Conservation (phyloP, 2,888 invertebrate genomes). For the Lordiphosa andalusiaca region DNA sequence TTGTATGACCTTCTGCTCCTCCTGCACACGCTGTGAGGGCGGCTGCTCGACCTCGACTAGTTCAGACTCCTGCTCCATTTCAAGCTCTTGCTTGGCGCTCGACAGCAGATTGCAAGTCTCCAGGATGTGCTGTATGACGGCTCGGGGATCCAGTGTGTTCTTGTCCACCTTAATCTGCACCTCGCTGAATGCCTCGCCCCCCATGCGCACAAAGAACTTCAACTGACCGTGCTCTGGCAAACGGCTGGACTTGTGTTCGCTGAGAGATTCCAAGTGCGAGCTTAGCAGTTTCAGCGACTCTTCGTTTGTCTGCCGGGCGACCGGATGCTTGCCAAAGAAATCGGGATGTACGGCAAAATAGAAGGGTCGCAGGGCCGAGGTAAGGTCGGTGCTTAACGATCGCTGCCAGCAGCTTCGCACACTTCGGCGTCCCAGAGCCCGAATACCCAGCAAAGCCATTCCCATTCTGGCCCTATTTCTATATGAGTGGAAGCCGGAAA, state of each 20-base stretch:
- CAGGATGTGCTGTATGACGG: conserved; percentile 86
- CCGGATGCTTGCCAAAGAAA: conserved; percentile 93
- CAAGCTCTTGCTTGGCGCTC: not conserved
- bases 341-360: conserved; percentile 97
- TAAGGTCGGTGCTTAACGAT: conserved; percentile 88
- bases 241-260: conserved; percentile 81
- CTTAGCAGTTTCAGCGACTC: conserved; percentile 93
- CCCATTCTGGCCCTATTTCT: no score
- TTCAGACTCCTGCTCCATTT: not conserved
- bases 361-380: conserved; percentile 93
- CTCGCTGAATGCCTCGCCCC: conserved; percentile 83
- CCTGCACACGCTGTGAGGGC: conserved; percentile 84
- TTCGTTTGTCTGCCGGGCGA: conserved; percentile 92
- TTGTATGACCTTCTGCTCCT: conserved; percentile 3
- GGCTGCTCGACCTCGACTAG: conserved; percentile 80
- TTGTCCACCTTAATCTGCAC: conserved; percentile 86
- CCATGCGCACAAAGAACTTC: conserved; percentile 87
- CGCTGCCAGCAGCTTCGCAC: conserved; percentile 5
- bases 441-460: not conserved
- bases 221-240: conserved; percentile 81
- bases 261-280: conserved; percentile 89
- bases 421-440: not conserved
- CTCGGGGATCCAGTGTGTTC: conserved; percentile 85
- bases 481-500: no score
- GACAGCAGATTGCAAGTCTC: conserved; percentile 91